Evolutionary conservation across 2,113 vertebrate genomes (phyloP).

Genomic region (Hippocampus guttulatus): DNA sequence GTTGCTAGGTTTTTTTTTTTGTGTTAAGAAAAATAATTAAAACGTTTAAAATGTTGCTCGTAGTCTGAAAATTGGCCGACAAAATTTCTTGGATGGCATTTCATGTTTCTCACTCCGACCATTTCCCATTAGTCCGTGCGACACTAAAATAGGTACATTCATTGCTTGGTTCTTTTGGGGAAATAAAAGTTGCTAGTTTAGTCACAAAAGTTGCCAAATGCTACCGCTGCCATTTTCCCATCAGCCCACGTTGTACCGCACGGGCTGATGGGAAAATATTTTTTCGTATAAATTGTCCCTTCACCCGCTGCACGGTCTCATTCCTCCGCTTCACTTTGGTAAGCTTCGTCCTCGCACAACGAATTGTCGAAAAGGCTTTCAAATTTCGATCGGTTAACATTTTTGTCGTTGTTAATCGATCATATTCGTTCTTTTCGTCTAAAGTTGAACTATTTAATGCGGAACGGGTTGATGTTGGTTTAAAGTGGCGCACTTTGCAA

Average conservation of each 20-base stretch:
- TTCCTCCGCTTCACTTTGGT: fast-evolving
- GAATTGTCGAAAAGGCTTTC: no score
- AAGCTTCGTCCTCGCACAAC: neutral
- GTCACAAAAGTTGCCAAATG: neutral
- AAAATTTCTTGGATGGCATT: no score
- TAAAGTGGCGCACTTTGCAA: neutral
- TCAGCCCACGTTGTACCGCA: neutral
- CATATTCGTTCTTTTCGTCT: neutral
- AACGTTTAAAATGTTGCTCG: no score
- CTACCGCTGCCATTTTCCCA: neutral
- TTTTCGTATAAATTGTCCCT: constrained; percentile 37
- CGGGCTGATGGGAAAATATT: neutral
- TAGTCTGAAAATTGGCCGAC: no score
- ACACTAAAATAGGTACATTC: no score
- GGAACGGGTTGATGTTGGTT: neutral
- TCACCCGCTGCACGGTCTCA: constrained; percentile 17
- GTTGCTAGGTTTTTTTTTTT: no score
- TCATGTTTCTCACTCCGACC: no score
- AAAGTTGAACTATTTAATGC: neutral
- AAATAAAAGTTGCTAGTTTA: neutral
- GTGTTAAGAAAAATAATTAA: no score
- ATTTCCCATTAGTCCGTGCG: no score
- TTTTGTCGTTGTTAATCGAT: no score
- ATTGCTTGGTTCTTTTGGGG: neutral
- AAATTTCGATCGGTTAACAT: fast-evolving